Evolutionary conservation across 2,797 vertebrate genomes (phyloP), one percentile per base, ranked within the genome.

Genomic region (Cygnus olor): DNA sequence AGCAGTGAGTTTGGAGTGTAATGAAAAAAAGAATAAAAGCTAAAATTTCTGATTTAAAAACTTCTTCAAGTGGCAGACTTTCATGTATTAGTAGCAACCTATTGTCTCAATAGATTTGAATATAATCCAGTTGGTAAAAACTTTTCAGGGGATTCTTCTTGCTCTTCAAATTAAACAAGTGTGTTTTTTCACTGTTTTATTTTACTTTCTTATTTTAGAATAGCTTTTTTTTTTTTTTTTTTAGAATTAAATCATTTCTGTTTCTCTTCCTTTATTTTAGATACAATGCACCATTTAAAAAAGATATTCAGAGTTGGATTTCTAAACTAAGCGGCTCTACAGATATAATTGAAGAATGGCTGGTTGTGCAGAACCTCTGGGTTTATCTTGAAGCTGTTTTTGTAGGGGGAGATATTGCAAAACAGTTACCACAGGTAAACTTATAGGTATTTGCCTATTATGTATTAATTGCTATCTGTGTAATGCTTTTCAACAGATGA

Each of bases 301-400:
- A 98, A 76, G 97, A 57, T 71, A 98, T 98, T 93, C 98, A 98
- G 95, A 97, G 57, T 27, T 98, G 98, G 98, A 83, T 98, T 38
- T 93, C 11, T 83, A 98, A 98, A 70, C 87, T 98, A 77, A 97
- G 97, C 24, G 97, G 89, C 19, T 98, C 98, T 85, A 97, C 97
- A 85, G 97, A 93, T 44, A 98, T 98, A 93, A 97, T 98, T 92
- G 98, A 98, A 96, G 98, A 98, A 90, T 98, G 98, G 98, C 54
- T 98, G 18, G 15, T 98, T 77, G 98, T 98, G 10, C 98, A 98
- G 94, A 98, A 98, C 58, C 98, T 98, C 57, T 98, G 98, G 98
- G 89, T 98, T 93, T 98, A 98, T 70, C 98, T 98, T 53, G 98
- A 98, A 96, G 98, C 98, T 80, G 98, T 98, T 92, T 98, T 98